Base-by-base conservation (phyloP, 2,113 vertebrate species). In the Talpa occidentalis region DNA sequence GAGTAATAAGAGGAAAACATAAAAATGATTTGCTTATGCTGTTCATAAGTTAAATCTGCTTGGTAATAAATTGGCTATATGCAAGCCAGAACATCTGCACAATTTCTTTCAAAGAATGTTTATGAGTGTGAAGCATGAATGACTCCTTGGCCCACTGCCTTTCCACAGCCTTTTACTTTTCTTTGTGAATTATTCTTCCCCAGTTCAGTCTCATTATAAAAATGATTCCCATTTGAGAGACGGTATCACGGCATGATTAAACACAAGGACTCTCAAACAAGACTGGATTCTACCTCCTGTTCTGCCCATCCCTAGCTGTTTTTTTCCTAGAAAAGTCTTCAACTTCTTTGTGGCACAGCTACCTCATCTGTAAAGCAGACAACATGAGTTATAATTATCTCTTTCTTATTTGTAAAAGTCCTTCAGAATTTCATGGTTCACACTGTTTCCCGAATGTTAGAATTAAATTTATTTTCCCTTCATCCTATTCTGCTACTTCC, bases 21-120 rank as follows among this genome's bases (percentile, higher is more conserved):
- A 93, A 85, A 92, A 95, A 49, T 28, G 28, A 81, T 64, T 83
- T 66, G 47, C 40, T 83, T 93, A 28, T 78, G 66, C 37, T 66
- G 66, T 90, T 78, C 74, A 67, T n/a, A 92, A 94, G 62, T 64
- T 81, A 78, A 73, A 73, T 84, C 40, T 47, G 22, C 40, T 56
- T 81, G 42, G 73, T 91, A 77, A 80, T 94, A 90, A 88, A 52
- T n/a, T 77, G 92, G 35, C 62, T 85, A 52, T 35, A 32, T 42
- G 26, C 17, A 90, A 80, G 47, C 67, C 88, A 92, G 77, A 84
- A 73, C 35, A 49, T 67, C 40, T 84, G 72, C 60, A 56, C 22
- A 47, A 0, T 76, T 91, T 85, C 40, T 88, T 81, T 93, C 30
- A 72, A 76, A 95, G 44, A 72, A 84, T 49, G 9, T 40, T 49